Conservation (phyloP, 2,797 vertebrate species). For the Emydoidea blandingii region DNA sequence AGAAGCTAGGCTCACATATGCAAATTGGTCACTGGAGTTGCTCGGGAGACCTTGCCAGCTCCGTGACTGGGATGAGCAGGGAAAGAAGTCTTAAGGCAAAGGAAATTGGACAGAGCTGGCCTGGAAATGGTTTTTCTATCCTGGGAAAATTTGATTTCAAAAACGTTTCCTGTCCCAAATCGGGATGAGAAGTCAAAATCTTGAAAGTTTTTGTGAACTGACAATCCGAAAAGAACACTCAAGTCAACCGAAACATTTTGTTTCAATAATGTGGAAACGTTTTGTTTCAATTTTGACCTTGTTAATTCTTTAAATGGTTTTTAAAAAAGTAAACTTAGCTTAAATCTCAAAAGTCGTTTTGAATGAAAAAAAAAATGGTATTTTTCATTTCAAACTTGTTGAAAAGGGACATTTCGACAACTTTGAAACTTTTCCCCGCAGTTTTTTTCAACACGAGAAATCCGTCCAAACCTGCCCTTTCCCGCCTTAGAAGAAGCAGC, state of each 20-base stretch:
- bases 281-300: not conserved
- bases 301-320: not conserved
- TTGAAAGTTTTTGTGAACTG: not conserved
- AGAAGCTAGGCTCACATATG: not conserved
- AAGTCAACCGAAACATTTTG: not conserved
- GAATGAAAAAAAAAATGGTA: not conserved
- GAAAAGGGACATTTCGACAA: not conserved
- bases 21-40: not conserved
- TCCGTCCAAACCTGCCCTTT: not conserved
- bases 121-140: not conserved
- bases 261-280: not conserved
- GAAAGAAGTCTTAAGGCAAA: not conserved
- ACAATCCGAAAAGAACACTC: not conserved
- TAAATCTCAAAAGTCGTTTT: not conserved
- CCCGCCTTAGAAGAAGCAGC: not conserved
- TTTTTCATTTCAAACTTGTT: not conserved
- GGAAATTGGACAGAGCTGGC: not conserved
- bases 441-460: not conserved
- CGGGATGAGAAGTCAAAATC: not conserved
- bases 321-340: too few species aligned
- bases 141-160: not conserved
- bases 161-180: not conserved
- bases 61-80: not conserved
- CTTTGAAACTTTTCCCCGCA: not conserved
- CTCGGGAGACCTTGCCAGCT: not conserved